Base-by-base conservation (phyloP, 2,797 vertebrate species). In the Eospalax fontanierii region DNA sequence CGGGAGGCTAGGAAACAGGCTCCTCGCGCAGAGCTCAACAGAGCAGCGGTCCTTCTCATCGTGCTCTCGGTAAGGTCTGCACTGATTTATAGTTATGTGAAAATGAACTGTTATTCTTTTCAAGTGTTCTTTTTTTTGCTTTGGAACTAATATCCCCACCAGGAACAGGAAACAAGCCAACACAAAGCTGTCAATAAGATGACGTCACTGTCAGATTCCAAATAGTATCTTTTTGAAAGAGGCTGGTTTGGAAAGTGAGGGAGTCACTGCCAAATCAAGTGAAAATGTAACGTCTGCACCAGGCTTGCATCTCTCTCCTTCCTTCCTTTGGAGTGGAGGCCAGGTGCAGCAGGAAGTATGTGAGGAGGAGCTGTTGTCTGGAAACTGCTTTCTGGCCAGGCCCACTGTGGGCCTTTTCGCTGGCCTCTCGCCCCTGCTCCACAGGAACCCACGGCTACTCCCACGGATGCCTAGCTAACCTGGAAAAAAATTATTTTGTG, bases 81-180 rank as follows among this genome's bases (percentile, higher is more conserved):
- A 46, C 9, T 9, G 3, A 24, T 63, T 84, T 61, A 35, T 89
- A 6, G 28, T 71, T 92, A 73, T n/a, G 18, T 11, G 70, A 35
- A 96, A 73, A 89, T 90, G 59, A 46, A 40, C 66, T 57, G 85
- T 75, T 28, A 18, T 87, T 93, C 63, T 96, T 91, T 66, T 40
- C 81, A 78, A 0, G 38, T 50, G 2, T 63, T 92, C 74, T 95
- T 10, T 24, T 4, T 88, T 54, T 93, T 89, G 12, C 74, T 84
- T 14, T 61, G 19, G 30, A 90, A 73, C 26, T 26, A 59, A 81
- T 12, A 66, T 78, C 15, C 54, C 33, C 38, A 50, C 40, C 73
- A 35, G 68, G 43, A 40, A 30, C 70, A 22, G 38, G 90, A 54
- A 76, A 26, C 26, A 75, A 12, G 26, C 57, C 19, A 30, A 30